Evolutionary conservation across 2,113 vertebrate genomes (phyloP).

Genomic region (Setophaga kirtlandii): DNA sequence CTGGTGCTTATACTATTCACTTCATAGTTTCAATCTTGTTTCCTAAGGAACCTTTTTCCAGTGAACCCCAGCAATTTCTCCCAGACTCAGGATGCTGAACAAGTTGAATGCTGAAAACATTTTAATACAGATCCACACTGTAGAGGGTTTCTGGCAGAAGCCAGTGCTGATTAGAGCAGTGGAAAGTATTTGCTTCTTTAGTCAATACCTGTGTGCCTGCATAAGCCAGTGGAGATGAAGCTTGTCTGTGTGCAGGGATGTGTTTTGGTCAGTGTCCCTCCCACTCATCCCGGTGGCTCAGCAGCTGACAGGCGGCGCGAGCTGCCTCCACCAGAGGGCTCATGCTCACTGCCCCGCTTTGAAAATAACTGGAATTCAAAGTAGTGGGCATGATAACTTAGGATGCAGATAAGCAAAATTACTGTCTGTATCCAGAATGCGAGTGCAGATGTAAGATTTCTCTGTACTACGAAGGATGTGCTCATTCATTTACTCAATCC

Average conservation of each 20-base stretch:
- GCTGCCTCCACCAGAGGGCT: background rate
- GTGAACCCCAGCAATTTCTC: background rate
- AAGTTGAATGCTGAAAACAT: background rate
- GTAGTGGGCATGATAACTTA: background rate
- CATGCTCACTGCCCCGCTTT: too few relatives aligned
- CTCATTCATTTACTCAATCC: background rate
- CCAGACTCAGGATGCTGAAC: background rate
- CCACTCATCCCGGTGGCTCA: accelerated
- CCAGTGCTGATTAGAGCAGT: background rate
- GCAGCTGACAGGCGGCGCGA: accelerated
- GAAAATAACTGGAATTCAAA: background rate
- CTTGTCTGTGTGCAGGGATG: background rate
- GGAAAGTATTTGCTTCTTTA: background rate
- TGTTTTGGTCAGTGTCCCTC: background rate
- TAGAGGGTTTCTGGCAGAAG: background rate
- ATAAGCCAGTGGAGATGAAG: background rate
- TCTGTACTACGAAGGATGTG: background rate
- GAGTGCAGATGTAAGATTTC: background rate
- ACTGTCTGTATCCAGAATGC: background rate
- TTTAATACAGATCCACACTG: background rate
- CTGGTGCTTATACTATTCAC: background rate
- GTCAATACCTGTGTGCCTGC: background rate
- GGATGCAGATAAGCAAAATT: background rate
- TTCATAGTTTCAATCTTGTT: background rate
- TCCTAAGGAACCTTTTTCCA: background rate